Conservation (phyloP, 2,113 vertebrate genomes). For the Perca fluviatilis region DNA sequence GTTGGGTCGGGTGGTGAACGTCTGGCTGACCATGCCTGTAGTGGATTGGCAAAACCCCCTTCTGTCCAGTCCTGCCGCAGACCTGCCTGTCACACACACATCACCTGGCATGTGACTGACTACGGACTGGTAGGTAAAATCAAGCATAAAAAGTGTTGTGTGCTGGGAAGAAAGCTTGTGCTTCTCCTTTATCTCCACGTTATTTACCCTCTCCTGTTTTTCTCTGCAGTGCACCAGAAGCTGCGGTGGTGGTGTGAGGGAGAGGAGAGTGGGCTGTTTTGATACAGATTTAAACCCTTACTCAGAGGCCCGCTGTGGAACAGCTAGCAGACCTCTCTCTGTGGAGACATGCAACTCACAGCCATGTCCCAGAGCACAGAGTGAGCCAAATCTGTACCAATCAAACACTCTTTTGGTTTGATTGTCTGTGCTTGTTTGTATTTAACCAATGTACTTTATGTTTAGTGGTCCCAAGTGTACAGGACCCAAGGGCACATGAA, state of each 20-base stretch:
- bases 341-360: conserved; percentile 90
- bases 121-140: conserved; percentile 70
- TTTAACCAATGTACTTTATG: conserved; percentile 7
- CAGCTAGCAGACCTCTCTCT: conserved; percentile 79
- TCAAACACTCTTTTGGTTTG: background rate
- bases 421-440: background rate
- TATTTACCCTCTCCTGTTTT: background rate
- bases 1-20: conserved; percentile 76
- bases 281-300: conserved; percentile 82
- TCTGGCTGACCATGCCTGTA: conserved; percentile 83
- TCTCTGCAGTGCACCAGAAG: conserved; percentile 89
- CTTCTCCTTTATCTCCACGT: background rate
- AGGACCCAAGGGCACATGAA: conserved; percentile 80
- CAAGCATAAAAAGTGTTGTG: background rate
- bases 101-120: conserved; percentile 85
- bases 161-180: background rate
- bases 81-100: conserved; percentile 83
- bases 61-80: conserved; percentile 84
- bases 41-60: conserved; percentile 77
- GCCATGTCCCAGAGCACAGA: conserved; percentile 86
- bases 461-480: conserved; percentile 88
- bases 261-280: conserved; percentile 89
- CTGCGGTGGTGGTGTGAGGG: conserved; percentile 87
- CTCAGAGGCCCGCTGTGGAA: conserved; percentile 82
- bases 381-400: conserved; percentile 78